A percentile compares a stretch with the other conserved stretches of the same genome.
phyloP scores from a whole-genome alignment of 2,888 invertebrate species.

The Drepana falcataria region DNA sequence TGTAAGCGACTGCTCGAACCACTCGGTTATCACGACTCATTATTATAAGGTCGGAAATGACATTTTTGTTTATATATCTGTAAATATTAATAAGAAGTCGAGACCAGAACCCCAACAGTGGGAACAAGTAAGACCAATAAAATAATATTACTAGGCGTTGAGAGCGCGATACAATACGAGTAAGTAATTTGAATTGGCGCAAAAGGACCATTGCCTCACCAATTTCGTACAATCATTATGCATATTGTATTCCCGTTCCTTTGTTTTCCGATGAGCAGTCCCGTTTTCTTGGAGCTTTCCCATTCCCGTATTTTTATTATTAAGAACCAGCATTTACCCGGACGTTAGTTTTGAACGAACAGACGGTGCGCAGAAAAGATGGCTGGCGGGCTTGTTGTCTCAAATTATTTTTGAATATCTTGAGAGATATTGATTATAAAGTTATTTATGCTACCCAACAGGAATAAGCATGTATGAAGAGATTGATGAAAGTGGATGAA shows the following conservation, averaged over 20 bases:
- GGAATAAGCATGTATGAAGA: too few relatives aligned
- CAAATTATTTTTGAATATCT: slow-evolving; percentile 2
- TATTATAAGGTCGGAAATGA: too few relatives aligned
- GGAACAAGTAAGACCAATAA: slow-evolving; percentile 10
- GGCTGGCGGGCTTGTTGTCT: slow-evolving; percentile 8
- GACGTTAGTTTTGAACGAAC: slow-evolving; percentile 51
- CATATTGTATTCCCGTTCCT: slow-evolving; percentile 66
- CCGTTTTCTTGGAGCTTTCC: slow-evolving; percentile 54
- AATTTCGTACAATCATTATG: slow-evolving; percentile 74
- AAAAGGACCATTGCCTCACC: slow-evolving; percentile 56
- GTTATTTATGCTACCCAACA: too few relatives aligned
- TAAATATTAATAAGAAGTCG: too few relatives aligned
- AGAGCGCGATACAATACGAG: slow-evolving; percentile 51
- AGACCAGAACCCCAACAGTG: too few relatives aligned
- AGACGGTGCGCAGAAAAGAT: slow-evolving; percentile 30
- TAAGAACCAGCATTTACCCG: slow-evolving; percentile 54
- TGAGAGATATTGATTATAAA: too few relatives aligned
- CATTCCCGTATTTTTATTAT: slow-evolving; percentile 64
- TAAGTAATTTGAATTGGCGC: slow-evolving; percentile 61
- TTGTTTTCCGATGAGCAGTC: slow-evolving; percentile 69
- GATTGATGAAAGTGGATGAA: too few relatives aligned
- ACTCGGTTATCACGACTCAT: too few relatives aligned
- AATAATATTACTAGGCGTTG: slow-evolving; percentile 22
- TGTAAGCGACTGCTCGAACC: too few relatives aligned
- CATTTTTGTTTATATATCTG: too few relatives aligned